Evolutionary conservation across 2,888 invertebrate species (phyloP).

Genomic region (Xylophagus ater): DNA sequence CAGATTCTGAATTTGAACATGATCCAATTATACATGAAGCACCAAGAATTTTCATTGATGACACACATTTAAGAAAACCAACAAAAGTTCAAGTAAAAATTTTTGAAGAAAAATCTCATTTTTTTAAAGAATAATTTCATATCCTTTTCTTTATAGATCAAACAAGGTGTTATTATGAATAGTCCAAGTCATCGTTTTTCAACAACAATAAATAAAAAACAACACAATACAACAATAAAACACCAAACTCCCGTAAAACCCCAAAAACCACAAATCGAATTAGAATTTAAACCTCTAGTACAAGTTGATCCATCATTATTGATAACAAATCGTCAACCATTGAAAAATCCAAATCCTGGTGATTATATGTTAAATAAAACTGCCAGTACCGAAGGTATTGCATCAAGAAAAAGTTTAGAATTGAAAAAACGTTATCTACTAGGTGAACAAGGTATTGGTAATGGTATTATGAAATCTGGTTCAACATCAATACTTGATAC

Average conservation of each 20-base stretch:
- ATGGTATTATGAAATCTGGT: conserved; percentile 67
- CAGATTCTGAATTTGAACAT: conserved; percentile 84
- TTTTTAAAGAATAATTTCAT: background rate
- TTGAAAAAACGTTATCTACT: conserved; percentile 74
- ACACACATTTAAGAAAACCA: conserved; percentile 48
- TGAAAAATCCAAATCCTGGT: conserved; percentile 50
- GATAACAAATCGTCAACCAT: conserved; percentile 34
- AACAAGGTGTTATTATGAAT: conserved; percentile 31
- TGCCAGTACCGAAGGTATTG: conserved; percentile 77
- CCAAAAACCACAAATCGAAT: conserved; percentile 26
- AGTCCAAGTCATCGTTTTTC: conserved; percentile 20
- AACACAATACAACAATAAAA: conserved; percentile 22
- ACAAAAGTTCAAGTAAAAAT: conserved; percentile 52
- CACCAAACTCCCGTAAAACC: too few species aligned
- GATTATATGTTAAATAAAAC: conserved; percentile 71
- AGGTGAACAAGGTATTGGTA: conserved; percentile 54
- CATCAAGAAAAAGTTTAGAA: conserved; percentile 76
- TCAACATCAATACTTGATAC: conserved; percentile 76
- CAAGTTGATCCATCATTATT: conserved; percentile 38
- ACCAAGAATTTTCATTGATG: conserved; percentile 63
- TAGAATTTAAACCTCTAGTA: conserved; percentile 38
- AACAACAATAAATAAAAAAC: conserved; percentile 22
- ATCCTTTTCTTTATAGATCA: conserved; percentile 25
- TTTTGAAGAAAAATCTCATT: background rate
- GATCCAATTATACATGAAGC: conserved; percentile 57